Percentiles rank a stretch among this genome's conserved stretches.
phyloP scores from a whole-genome alignment of 2,888 invertebrate species.

The Dromius quadrimaculatus region DNA sequence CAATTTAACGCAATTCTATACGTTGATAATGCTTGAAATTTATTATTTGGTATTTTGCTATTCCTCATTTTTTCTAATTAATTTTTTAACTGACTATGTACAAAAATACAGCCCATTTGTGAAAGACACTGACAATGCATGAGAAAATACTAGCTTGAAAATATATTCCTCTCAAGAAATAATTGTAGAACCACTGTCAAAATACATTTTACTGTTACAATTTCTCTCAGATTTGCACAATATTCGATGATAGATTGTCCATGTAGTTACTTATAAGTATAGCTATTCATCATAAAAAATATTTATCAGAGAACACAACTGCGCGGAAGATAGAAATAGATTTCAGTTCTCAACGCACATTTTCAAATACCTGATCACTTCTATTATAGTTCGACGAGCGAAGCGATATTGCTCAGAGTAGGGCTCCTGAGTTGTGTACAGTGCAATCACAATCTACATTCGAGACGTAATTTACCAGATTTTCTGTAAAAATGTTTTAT shows the following conservation, averaged over 20 bases:
- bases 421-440: slow-evolving; percentile 46
- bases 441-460: slow-evolving; percentile 43
- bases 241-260: slow-evolving; percentile 52
- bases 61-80: no score
- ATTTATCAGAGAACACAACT: slow-evolving; percentile 40
- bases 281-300: slow-evolving; percentile 51
- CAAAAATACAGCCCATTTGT: no score
- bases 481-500: slow-evolving; percentile 42
- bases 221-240: slow-evolving; percentile 45
- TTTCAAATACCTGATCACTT: slow-evolving; percentile 5
- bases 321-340: slow-evolving; percentile 34
- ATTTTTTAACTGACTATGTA: no score
- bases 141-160: no score
- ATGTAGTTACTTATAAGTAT: slow-evolving; percentile 42
- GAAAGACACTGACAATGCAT: no score
- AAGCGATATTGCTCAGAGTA: slow-evolving; percentile 34
- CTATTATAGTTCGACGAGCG: slow-evolving; percentile 27
- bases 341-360: slow-evolving; percentile 15
- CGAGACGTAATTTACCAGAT: slow-evolving; percentile 29
- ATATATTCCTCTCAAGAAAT: slow-evolving; percentile 33
- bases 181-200: slow-evolving; percentile 40
- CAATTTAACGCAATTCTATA: no score
- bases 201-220: slow-evolving; percentile 45
- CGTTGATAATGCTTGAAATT: no score
- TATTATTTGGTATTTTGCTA: no score